phyloP scores from a whole-genome alignment of 2,888 invertebrate genomes.

The Ditula angustiorana region DNA sequence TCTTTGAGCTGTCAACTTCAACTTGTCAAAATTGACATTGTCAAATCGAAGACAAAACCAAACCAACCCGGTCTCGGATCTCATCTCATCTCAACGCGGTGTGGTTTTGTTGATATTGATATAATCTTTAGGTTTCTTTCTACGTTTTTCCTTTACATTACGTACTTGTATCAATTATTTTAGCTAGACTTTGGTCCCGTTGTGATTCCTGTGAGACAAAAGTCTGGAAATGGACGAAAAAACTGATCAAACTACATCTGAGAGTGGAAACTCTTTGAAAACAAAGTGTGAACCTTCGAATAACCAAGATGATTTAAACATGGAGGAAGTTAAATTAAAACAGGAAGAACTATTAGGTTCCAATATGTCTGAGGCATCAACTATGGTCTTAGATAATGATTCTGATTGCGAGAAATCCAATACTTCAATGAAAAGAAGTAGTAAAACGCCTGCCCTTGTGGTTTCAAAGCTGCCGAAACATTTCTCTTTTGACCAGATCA shows the following conservation, averaged over 20 bases:
- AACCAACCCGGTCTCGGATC: too few species aligned
- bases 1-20: too few species aligned
- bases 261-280: neutral
- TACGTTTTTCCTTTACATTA: too few species aligned
- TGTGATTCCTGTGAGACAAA: neutral
- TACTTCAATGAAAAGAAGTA: constrained; percentile 13
- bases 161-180: too few species aligned
- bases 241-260: neutral
- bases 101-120: too few species aligned
- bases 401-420: neutral
- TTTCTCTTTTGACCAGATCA: constrained; percentile 51
- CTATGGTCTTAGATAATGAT: constrained; percentile 7
- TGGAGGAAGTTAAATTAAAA: neutral
- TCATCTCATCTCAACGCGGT: too few species aligned
- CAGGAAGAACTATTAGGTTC: neutral
- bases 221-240: neutral
- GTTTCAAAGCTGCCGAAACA: constrained; percentile 50
- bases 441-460: constrained; percentile 41
- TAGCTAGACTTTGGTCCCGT: neutral
- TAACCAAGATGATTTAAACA: neutral
- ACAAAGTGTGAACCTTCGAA: neutral
- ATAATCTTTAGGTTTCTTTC: too few species aligned
- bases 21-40: too few species aligned
- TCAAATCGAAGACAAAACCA: too few species aligned
- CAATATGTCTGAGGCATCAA: neutral